Base-by-base conservation (phyloP, 1,140 invertebrate species). In the Globodera ellingtonae region DNA sequence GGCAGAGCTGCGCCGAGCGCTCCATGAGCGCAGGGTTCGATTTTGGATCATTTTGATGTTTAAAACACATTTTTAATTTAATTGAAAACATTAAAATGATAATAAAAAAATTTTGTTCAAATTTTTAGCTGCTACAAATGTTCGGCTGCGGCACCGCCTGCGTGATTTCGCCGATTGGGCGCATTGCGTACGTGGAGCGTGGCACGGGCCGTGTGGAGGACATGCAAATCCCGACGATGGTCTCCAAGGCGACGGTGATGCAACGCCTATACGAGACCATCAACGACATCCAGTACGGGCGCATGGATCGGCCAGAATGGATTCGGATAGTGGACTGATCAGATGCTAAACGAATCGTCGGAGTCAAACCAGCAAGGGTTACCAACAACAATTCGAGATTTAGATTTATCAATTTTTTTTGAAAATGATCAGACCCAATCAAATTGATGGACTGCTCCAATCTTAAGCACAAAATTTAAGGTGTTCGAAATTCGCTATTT, bases 21-120 rank as follows among this genome's bases (percentile, higher is more conserved):
- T 93, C 66, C 92, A 93, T 74, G 92, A 95, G 90, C 94, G 94
- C 81, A 92, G 94, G 90, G 96, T 98, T 92, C 93, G 92, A 91
- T 75, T 75, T 78, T n/a, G 69, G 5, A 59, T 59, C 18, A 35
- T 35, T 35, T 21, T 15, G 71, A 2, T 3, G 44, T 21, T 21
- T 15, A 13, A 72, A 69, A 72, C 75, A 72, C 18, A 77, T 15
- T 7, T n/a, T 46, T 21, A 79, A 13, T 59, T 18, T 15, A 44
- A 35, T 15, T 71, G n/a, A n/a, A 71, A 35, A 79, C 35, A 65
- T 79, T 35, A 35, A 35, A 35, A 35, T 35, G 3, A 35, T 35
- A 35, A 35, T 35, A 35, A 35, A 35, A 35, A 35, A 24, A n/a
- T n/a, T 73, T 65, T 74, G 80, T 56, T 85, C 78, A 84, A 91